Evolutionary conservation across 2,888 invertebrate genomes (phyloP).

Genomic region (Hedychridium roseum): DNA sequence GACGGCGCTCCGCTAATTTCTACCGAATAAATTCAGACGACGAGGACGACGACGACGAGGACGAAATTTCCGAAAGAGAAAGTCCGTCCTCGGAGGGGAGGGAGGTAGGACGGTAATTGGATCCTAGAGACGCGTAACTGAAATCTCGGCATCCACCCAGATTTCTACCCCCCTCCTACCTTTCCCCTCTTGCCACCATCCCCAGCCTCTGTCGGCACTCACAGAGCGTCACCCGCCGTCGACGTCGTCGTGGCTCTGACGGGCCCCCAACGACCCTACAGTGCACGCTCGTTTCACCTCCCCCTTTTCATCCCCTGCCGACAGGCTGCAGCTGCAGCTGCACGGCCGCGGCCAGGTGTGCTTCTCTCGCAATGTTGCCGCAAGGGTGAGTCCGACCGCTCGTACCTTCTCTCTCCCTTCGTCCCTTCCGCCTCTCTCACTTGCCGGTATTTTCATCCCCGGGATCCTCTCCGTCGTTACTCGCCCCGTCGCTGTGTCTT

Average conservation of each 20-base stretch:
- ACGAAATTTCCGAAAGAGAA: no score
- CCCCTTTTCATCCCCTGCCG: slow-evolving; percentile 58
- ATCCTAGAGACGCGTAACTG: slow-evolving; percentile 55
- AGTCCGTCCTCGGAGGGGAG: no score
- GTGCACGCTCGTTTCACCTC: slow-evolving; percentile 49
- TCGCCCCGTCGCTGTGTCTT: not conserved
- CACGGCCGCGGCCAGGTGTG: slow-evolving; percentile 58
- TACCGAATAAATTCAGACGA: no score
- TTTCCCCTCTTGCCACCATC: slow-evolving; percentile 20
- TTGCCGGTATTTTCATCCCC: slow-evolving; percentile 3
- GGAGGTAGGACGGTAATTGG: no score
- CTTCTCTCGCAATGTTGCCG: slow-evolving; percentile 53
- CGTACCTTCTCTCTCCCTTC: slow-evolving; percentile 15
- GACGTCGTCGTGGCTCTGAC: slow-evolving; percentile 24
- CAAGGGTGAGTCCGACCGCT: slow-evolving; percentile 42
- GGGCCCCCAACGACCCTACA: slow-evolving; percentile 46
- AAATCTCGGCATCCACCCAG: slow-evolving; percentile 58
- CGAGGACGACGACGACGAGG: no score
- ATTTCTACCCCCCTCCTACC: slow-evolving; percentile 9
- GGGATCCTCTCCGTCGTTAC: slow-evolving; percentile 8
- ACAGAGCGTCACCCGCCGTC: slow-evolving; percentile 28
- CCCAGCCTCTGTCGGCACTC: no score
- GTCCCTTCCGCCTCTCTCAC: slow-evolving; percentile 10
- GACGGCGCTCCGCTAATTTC: no score
- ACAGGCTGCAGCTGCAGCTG: slow-evolving; percentile 55